phyloP scores from a whole-genome alignment of 2,888 invertebrate genomes.

The Caenorhabditis doughertyi region DNA sequence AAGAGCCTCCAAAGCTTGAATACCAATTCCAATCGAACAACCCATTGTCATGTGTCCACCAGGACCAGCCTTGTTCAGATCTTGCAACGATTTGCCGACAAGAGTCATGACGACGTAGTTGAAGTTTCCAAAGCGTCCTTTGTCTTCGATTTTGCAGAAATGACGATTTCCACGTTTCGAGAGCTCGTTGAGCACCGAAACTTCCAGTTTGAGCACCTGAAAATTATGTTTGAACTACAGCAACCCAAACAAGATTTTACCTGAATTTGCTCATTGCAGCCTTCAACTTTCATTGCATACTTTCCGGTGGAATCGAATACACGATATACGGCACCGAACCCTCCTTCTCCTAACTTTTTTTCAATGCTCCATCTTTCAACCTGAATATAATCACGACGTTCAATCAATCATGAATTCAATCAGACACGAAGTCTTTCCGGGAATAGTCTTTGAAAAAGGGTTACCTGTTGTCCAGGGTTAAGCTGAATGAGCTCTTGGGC shows the following conservation, averaged over 20 bases:
- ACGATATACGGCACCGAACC: slow-evolving; percentile 78
- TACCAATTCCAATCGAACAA: slow-evolving; percentile 62
- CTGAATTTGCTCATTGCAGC: slow-evolving; percentile 73
- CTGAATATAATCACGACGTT: too few species aligned
- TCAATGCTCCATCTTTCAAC: slow-evolving; percentile 77
- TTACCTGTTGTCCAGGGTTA: slow-evolving; percentile 71
- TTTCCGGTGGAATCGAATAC: slow-evolving; percentile 71
- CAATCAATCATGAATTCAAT: too few species aligned
- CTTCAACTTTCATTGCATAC: slow-evolving; percentile 77
- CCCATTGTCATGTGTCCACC: slow-evolving; percentile 66
- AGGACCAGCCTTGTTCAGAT: slow-evolving; percentile 65
- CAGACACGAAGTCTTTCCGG: too few species aligned
- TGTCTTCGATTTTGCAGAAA: slow-evolving; percentile 79
- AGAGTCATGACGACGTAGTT: slow-evolving; percentile 79
- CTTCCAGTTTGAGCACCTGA: slow-evolving; percentile 75
- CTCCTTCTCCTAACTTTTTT: slow-evolving; percentile 79
- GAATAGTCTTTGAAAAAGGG: too few species aligned
- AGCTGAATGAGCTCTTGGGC: slow-evolving; percentile 74
- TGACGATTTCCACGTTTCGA: slow-evolving; percentile 74
- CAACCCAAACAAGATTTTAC: not conserved
- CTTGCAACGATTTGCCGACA: slow-evolving; percentile 77
- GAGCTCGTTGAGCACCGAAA: slow-evolving; percentile 76
- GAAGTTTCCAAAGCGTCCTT: slow-evolving; percentile 75
- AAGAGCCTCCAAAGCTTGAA: slow-evolving; percentile 66
- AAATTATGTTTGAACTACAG: too few species aligned